phyloP scores from a whole-genome alignment of 2,888 invertebrate genomes.

The Euspilapteryx auroguttella region DNA sequence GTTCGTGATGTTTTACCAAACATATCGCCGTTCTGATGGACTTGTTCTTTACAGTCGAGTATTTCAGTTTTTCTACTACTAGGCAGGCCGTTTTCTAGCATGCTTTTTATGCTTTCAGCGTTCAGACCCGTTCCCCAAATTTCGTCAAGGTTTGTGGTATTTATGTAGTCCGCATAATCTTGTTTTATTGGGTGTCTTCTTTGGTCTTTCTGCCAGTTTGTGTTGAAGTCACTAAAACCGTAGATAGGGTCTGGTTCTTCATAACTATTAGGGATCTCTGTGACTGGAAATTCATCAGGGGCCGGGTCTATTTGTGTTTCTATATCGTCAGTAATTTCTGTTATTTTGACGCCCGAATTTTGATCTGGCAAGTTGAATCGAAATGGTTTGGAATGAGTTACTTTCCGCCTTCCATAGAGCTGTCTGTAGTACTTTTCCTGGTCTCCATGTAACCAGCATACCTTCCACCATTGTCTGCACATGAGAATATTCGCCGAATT shows the following conservation, averaged over 20 bases:
- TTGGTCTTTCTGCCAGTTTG: conserved; percentile 52
- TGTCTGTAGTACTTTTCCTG: conserved; percentile 84
- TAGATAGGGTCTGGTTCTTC: conserved; percentile 41
- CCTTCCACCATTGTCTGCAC: conserved; percentile 90
- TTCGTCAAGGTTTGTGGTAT: conserved; percentile 37
- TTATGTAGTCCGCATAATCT: conserved; percentile 36
- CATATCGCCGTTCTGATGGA: conserved; percentile 35
- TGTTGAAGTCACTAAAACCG: conserved; percentile 26
- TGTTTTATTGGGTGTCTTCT: conserved; percentile 51
- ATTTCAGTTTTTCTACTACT: conserved; percentile 11
- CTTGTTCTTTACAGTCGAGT: conserved; percentile 37
- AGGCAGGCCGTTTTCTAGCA: conserved; percentile 47
- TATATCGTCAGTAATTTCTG: conserved; percentile 1
- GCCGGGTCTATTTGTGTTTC: conserved; percentile 36
- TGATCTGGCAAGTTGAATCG: conserved; percentile 25
- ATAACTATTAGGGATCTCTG: conserved; percentile 13
- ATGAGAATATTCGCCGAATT: conserved; percentile 74
- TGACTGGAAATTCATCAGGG: conserved; percentile 23
- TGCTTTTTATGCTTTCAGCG: conserved; percentile 37
- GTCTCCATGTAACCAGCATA: conserved; percentile 85
- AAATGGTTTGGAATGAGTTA: conserved; percentile 28
- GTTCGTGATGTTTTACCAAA: conserved; percentile 42
- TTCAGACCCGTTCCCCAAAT: conserved; percentile 27
- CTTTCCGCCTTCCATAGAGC: conserved; percentile 68
- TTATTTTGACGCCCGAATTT: conserved; percentile 10